These are phyloP conservation scores for Conchocele bisecta DNA, from an alignment of 2,888 invertebrate species.

Conservation along the genomic window DNA sequence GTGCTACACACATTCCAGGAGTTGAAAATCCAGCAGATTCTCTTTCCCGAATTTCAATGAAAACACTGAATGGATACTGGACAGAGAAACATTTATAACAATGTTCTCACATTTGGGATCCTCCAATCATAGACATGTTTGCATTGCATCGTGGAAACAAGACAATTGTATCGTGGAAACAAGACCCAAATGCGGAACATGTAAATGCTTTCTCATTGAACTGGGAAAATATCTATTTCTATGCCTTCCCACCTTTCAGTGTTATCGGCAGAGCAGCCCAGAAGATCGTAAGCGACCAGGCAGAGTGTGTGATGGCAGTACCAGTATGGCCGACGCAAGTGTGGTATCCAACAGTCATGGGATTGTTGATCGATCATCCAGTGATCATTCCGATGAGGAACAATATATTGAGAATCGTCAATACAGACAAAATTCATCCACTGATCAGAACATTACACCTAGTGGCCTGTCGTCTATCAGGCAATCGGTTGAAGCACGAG, in stretches of 20 bases:
- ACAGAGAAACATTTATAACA: too few relatives aligned
- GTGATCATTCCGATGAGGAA: slow-evolving; percentile 16
- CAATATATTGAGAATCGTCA: slow-evolving; percentile 2
- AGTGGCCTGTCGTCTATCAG: slow-evolving; percentile 18
- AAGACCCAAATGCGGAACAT: slow-evolving; percentile 21
- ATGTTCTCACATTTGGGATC: slow-evolving; percentile 2
- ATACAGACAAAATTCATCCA: slow-evolving; percentile 3
- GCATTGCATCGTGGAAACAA: slow-evolving; percentile 29
- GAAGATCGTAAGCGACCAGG: slow-evolving; percentile 6
- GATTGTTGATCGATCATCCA: slow-evolving; percentile 11
- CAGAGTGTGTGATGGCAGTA: neutral
- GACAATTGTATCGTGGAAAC: slow-evolving; percentile 14
- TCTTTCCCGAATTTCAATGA: too few relatives aligned
- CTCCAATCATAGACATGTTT: slow-evolving; percentile 35
- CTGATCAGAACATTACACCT: slow-evolving; percentile 2
- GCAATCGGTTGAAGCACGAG: slow-evolving; percentile 1
- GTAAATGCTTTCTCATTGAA: slow-evolving; percentile 33
- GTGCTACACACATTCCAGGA: too few relatives aligned
- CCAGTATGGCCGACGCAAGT: slow-evolving; percentile 22
- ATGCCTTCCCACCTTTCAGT: slow-evolving; percentile 38
- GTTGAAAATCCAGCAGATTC: too few relatives aligned
- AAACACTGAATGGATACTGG: too few relatives aligned
- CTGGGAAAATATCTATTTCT: slow-evolving; percentile 20
- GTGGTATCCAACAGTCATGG: slow-evolving; percentile 21
- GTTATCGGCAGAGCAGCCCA: slow-evolving; percentile 20